These are phyloP conservation scores for Mormyrus lacerda DNA, from an alignment of 2,113 vertebrate species.

Conservation along the genomic window DNA sequence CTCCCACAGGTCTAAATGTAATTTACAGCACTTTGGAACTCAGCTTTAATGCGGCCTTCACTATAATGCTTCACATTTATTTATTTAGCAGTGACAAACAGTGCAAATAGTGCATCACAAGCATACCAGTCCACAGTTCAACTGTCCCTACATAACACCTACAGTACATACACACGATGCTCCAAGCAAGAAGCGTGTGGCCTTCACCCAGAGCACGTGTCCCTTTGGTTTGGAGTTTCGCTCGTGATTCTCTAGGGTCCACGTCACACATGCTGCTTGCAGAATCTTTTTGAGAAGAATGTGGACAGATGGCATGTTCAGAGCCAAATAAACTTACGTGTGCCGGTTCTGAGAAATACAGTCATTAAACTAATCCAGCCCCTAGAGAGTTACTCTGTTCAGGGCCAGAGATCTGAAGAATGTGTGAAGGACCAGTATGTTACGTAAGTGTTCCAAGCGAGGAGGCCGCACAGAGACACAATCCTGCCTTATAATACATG, in stretches of 20 bases:
- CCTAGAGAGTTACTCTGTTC: not conserved
- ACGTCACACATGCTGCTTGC: not conserved
- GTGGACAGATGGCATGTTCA: not conserved
- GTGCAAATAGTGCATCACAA: not conserved
- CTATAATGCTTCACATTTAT: not conserved
- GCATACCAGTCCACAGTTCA: not conserved
- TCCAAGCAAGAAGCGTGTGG: not conserved
- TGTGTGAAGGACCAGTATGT: not conserved
- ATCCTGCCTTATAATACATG: not conserved
- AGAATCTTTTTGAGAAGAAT: not conserved
- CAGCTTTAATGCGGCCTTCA: not conserved
- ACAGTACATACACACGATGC: not conserved
- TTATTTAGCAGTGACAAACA: not conserved
- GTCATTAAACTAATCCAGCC: not conserved
- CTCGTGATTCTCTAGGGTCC: not conserved
- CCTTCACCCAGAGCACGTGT: not conserved
- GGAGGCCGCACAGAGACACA: not conserved
- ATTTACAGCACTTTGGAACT: not conserved
- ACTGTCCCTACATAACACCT: not conserved
- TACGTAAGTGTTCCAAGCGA: not conserved
- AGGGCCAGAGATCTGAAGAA: not conserved
- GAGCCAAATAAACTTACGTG: not conserved
- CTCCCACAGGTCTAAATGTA: not conserved
- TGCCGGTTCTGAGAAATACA: not conserved
- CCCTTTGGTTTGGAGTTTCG: not conserved